Percentiles rank a stretch among this genome's conserved stretches.
Conservation (phyloP, 2,113 vertebrate genomes). For the Eretmochelys imbricata region DNA sequence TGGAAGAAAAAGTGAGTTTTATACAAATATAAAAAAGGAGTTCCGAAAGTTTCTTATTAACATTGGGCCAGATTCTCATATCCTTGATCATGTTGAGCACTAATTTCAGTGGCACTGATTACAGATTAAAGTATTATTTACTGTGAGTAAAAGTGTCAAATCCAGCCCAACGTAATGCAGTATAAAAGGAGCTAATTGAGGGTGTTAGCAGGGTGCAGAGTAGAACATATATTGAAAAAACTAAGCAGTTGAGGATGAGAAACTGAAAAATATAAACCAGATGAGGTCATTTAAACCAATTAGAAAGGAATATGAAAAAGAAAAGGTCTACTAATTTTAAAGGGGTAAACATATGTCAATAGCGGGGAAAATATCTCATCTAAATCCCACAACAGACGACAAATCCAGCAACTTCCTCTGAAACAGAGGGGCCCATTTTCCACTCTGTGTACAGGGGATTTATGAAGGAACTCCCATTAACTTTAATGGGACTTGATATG, state of each 20-base stretch:
- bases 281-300: not conserved
- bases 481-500: not conserved
- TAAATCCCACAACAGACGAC: not conserved
- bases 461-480: not conserved
- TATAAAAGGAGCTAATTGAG: not conserved
- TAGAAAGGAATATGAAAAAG: constrained; percentile 26
- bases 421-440: not conserved
- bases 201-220: not conserved
- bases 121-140: not conserved
- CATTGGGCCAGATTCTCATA: not conserved
- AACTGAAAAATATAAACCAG: not conserved
- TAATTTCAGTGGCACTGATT: not conserved
- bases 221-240: not conserved
- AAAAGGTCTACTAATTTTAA: not conserved
- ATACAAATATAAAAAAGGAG: not conserved
- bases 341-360: not conserved
- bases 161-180: not conserved
- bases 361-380: not conserved
- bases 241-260: not conserved
- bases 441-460: not conserved
- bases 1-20: not conserved
- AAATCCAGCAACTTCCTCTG: not conserved
- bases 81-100: accelerated
- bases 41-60: not conserved
- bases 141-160: not conserved